A percentile compares a stretch with the other conserved stretches of the same genome.
Evolutionary conservation across 2,888 invertebrate species (phyloP).

Genomic region (Fragum fragum): DNA sequence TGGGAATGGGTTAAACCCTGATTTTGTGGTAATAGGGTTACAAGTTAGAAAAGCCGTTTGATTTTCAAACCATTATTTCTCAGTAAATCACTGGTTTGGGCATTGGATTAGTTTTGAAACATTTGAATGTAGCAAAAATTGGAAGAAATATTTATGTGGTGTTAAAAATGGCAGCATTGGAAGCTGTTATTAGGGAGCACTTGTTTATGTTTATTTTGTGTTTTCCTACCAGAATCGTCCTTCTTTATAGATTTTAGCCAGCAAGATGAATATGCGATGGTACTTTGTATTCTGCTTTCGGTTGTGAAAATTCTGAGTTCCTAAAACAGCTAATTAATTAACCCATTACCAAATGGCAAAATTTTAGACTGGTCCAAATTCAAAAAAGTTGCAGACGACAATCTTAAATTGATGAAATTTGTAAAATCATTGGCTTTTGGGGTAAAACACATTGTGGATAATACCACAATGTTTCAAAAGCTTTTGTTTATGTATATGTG

Average conservation of each 20-base stretch:
- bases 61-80: conserved; percentile 8
- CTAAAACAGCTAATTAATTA: too few relatives aligned
- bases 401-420: too few relatives aligned
- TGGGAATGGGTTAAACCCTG: too few relatives aligned
- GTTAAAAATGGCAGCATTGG: not conserved
- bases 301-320: not conserved
- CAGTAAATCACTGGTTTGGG: conserved; percentile 18
- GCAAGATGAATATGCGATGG: not conserved
- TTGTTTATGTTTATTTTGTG: conserved; percentile 3
- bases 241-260: not conserved
- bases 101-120: not conserved
- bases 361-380: too few relatives aligned
- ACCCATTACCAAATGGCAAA: too few relatives aligned
- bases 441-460: too few relatives aligned
- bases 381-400: too few relatives aligned
- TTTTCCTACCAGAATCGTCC: not conserved
- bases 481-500: too few relatives aligned
- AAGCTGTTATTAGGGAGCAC: conserved; percentile 3
- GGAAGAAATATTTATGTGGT: not conserved
- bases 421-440: too few relatives aligned
- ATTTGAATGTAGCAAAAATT: not conserved
- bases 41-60: too few relatives aligned
- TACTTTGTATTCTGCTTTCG: not conserved
- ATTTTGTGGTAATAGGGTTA: too few relatives aligned
- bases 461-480: too few relatives aligned